Evolutionary conservation across 92 coral and sea anemone species (phyloP).

Genomic region (Heliopora coerulea): DNA sequence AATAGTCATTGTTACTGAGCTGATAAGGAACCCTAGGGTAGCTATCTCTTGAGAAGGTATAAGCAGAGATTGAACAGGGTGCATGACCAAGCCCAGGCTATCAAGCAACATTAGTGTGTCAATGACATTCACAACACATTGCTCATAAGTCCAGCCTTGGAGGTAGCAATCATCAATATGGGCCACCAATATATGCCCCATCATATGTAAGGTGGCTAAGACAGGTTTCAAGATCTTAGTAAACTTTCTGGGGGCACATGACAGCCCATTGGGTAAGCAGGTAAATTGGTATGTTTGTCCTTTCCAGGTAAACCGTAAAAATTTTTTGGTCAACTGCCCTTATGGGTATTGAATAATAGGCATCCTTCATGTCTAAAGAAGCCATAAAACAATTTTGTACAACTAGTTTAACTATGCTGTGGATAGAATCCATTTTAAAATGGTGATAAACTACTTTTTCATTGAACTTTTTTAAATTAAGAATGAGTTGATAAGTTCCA

Average conservation of each 20-base stretch:
- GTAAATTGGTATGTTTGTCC: neutral
- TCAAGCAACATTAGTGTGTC: neutral
- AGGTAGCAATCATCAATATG: slow-evolving; percentile 10
- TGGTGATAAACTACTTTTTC: neutral
- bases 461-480: slow-evolving; percentile 4
- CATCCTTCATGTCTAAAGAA: neutral
- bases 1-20: neutral
- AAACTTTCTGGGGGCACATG: neutral
- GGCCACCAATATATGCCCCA: neutral
- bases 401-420: neutral
- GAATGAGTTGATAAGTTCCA: neutral
- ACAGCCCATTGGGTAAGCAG: neutral
- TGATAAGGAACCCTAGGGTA: neutral
- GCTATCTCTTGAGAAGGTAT: neutral
- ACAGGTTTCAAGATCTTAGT: slow-evolving; percentile 4
- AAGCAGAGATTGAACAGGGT: neutral
- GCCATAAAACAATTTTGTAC: neutral
- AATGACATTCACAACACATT: neutral
- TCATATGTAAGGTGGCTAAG: neutral
- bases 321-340: no score
- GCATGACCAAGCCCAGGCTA: neutral
- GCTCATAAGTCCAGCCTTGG: neutral
- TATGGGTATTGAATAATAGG: neutral
- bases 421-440: neutral
- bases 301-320: neutral